Evolutionary conservation across 2,113 vertebrate genomes (phyloP), one percentile per base, ranked within the genome.

Genomic region (Ibidorhyncha struthersii): DNA sequence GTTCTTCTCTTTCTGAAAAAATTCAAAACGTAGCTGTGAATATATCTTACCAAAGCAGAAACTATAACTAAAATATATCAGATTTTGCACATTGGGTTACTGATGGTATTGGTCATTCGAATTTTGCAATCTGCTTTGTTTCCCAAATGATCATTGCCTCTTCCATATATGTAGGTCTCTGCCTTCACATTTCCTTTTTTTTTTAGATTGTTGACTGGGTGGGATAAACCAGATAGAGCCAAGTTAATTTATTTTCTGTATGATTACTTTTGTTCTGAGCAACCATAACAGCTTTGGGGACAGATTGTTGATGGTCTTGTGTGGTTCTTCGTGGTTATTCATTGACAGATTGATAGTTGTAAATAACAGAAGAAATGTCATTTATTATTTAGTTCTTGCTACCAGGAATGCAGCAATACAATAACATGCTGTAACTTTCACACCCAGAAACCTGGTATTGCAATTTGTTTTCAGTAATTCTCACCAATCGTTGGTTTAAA

Each of bases 271-370:
- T 93, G 65, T 89, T 91, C 73, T 65, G 34, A 85, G 65, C 34
- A 95, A 66, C 43, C 14, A 38, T 18, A 5, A 95, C 93, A 96
- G 83, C 81, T 97, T 80, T 94, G 66, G 43, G 30, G 56, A 95
- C 95, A 96, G 95, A 95, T 87, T 95, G 96, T 36, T 63, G 73
- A 84, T 82, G 50, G 77, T 74, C 36, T 82, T 87, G 19, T 86
- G 70, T 79, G 47, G 55, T 47, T 94, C 72, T 89, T 87, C 73
- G 56, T 63, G 32, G 69, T 38, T 85, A 72, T 78, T 89, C 94
- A 92, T 83, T 83, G 80, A 89, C 91, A 96, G 94, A 82, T 79
- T 91, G 77, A 89, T 82, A 72, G 55, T 69, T 90, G 56, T 79
- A 96, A 91, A 84, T 82, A 95, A 84, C 83, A 95, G 84, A 90